phyloP scores from a whole-genome alignment of 2,888 invertebrate species.

The Napeogenes inachia region DNA sequence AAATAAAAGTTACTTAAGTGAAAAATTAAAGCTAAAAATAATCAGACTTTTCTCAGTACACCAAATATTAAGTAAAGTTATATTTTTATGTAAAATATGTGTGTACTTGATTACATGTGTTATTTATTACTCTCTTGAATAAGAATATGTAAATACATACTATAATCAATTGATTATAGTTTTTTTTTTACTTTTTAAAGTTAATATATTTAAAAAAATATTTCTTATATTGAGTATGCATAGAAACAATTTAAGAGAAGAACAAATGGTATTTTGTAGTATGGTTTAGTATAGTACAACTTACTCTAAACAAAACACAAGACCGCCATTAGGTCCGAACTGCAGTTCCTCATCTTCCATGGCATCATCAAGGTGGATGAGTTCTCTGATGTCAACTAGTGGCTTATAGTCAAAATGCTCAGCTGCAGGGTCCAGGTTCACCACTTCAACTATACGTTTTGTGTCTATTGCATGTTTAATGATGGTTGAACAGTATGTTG shows the following conservation, averaged over 20 bases:
- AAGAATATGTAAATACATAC: no score
- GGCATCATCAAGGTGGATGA: conserved; percentile 96
- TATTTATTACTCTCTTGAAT: no score
- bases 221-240: background rate
- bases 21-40: no score
- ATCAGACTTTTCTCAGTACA: no score
- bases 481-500: conserved; percentile 94
- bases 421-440: conserved; percentile 98
- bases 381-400: conserved; percentile 88
- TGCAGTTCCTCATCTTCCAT: conserved; percentile 97
- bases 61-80: no score
- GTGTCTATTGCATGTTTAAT: conserved; percentile 89
- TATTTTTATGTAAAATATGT: no score
- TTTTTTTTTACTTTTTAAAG: no score
- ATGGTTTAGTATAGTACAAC: conserved; percentile 35
- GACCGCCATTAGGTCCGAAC: conserved; percentile 98
- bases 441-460: conserved; percentile 87
- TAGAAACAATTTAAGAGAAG: background rate
- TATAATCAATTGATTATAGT: no score
- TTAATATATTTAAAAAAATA: no score
- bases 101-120: no score
- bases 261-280: background rate
- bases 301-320: conserved; percentile 96
- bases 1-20: no score
- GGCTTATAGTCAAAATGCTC: conserved; percentile 96